A percentile compares a stretch with the other conserved stretches of the same genome.
Conservation (phyloP, 2,888 invertebrate species). For the Poecilobothrus nobilitatus region DNA sequence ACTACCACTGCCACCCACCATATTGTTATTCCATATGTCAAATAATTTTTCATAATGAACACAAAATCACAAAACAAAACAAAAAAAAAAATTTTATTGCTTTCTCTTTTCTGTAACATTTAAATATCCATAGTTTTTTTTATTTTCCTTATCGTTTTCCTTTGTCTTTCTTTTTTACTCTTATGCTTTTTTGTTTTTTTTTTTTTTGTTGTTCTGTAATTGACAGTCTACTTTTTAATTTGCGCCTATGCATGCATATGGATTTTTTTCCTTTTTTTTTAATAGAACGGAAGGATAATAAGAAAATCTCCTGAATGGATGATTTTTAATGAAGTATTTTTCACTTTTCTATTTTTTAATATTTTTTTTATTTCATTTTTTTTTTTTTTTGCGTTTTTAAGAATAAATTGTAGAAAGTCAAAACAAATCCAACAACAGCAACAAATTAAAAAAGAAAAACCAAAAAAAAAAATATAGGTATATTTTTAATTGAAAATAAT, state of each 20-base stretch:
- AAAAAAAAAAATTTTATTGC: too few species aligned
- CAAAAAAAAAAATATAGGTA: neutral
- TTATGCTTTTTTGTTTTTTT: neutral
- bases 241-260: neutral
- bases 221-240: neutral
- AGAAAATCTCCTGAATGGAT: constrained; percentile 23
- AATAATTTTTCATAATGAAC: neutral
- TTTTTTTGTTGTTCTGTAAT: neutral
- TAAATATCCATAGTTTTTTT: too few species aligned
- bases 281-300: constrained; percentile 8
- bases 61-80: too few species aligned
- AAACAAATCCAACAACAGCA: neutral
- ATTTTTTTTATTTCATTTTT: too few species aligned
- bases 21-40: neutral
- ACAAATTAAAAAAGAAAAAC: constrained; percentile 9
- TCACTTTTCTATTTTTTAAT: constrained; percentile 16
- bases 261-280: neutral
- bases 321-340: constrained; percentile 25
- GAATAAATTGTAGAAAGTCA: neutral
- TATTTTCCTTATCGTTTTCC: too few species aligned
- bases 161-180: too few species aligned
- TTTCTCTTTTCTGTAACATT: too few species aligned
- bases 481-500: neutral
- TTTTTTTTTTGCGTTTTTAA: too few species aligned
- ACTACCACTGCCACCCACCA: neutral